Base-by-base conservation (phyloP, 1,140 invertebrate genomes). In the Drosophila busckii region DNA sequence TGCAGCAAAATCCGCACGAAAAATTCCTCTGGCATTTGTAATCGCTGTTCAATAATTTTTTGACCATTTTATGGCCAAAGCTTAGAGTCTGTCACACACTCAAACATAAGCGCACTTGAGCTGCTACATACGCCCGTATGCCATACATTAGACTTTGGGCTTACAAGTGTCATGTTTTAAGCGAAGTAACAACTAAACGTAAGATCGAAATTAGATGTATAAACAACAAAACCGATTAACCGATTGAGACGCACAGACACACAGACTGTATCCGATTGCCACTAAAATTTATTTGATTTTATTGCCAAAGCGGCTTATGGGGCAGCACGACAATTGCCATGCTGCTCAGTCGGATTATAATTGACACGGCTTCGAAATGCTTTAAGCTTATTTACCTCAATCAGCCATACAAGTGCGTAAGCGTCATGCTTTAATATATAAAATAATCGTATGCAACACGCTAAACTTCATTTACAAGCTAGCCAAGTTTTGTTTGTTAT, bases 181-280 rank as follows among this genome's bases (percentile, higher is more conserved):
- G 54, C 64, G 19, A 38, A 46, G 23, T 26, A 20, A 23, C 50
- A 55, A 50, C 20, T 17, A 46, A 44, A 46, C 25, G 45, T 25
- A 22, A 55, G 37, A 46, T 49, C 17, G 38, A 83, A 80, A 80
- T 80, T 80, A 80, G 75, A 80, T 80, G 76, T 80, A 80, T 80
- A 80, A 82, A 80, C 82, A 80, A 80, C 75, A 73, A 59, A n/a
- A 82, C 80, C 75, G 75, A 80, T 80, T 80, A 80, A 80, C 65
- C 69, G 75, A 69, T 73, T 80, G 64, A 75, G 54, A 73, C 73
- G 68, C 68, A 56, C 52, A 68, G 45, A 35, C 46, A 46, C n/a
- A n/a, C n/a, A n/a, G n/a, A n/a, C n/a, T n/a, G n/a, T n/a, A n/a
- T n/a, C n/a, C n/a, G 12, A 48, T 19, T 53, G 42, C 7, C 22